A percentile compares a stretch with the other conserved stretches of the same genome.
phyloP scores from a whole-genome alignment of 2,888 invertebrate species.

The Petrolisthes manimaculis region DNA sequence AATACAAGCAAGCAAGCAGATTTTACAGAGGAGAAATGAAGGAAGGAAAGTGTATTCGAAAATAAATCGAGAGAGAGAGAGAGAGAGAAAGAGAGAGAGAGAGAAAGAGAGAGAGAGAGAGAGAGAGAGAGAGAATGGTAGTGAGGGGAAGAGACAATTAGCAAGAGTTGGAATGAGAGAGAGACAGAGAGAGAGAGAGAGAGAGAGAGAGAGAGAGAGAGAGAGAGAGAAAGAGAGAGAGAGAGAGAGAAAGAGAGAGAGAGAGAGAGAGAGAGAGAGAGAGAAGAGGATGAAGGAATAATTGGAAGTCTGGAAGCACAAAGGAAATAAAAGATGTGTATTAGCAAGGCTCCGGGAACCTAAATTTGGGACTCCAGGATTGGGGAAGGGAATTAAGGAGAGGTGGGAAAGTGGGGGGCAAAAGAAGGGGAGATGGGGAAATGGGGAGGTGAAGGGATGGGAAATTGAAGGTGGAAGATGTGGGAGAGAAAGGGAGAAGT shows the following conservation, averaged over 20 bases:
- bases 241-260: not conserved
- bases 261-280: conserved; percentile 7
- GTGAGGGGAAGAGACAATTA: not conserved
- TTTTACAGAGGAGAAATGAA: too few relatives aligned
- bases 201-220: not conserved
- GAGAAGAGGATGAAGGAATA: not conserved
- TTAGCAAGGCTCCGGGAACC: too few relatives aligned
- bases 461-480: too few relatives aligned
- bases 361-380: too few relatives aligned
- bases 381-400: too few relatives aligned
- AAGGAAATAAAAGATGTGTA: too few relatives aligned
- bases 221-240: not conserved
- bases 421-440: too few relatives aligned
- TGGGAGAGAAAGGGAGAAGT: not conserved
- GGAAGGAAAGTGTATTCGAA: not conserved
- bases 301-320: too few relatives aligned
- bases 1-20: too few relatives aligned
- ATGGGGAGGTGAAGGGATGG: too few relatives aligned
- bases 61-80: not conserved
- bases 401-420: too few relatives aligned
- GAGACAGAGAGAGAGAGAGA: not conserved
- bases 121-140: not conserved
- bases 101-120: not conserved
- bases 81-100: not conserved
- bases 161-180: not conserved